Conservation (phyloP, 2,113 vertebrate species). For the Tetrax tetrax region DNA sequence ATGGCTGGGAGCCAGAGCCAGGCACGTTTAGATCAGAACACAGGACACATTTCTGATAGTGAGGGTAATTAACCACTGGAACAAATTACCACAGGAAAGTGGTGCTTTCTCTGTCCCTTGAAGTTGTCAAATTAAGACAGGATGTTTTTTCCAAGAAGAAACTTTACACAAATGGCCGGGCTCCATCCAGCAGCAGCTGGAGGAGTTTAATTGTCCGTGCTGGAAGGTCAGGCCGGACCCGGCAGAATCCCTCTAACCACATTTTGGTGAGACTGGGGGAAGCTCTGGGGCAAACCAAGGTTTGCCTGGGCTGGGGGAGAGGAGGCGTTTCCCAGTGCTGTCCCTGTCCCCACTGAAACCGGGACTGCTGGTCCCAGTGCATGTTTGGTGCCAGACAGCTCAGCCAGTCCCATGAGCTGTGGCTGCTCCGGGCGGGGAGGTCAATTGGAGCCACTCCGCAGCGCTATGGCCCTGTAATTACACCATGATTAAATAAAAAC, state of each 20-base stretch:
- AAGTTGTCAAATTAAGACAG: background rate
- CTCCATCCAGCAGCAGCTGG: background rate
- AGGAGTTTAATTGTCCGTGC: background rate
- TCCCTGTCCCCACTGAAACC: background rate
- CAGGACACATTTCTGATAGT: conserved; percentile 24
- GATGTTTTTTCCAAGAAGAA: background rate
- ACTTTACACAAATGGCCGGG: background rate
- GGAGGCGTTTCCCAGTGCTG: background rate
- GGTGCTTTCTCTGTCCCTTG: conserved; percentile 2
- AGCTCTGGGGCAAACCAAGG: background rate
- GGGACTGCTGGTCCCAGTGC: background rate
- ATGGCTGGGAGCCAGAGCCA: background rate
- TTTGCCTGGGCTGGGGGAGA: background rate
- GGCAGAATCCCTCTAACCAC: background rate
- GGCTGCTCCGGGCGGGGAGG: background rate
- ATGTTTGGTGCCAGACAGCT: background rate
- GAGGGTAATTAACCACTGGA: conserved; percentile 50
- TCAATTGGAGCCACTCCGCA: background rate
- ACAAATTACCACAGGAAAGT: conserved; percentile 28
- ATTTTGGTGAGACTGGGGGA: background rate
- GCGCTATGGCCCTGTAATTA: conserved; percentile 25
- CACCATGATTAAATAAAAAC: conserved; percentile 35
- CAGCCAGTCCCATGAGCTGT: background rate
- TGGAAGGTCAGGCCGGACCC: background rate
- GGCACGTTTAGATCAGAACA: conserved; percentile 31